Percentiles rank a stretch among this genome's conserved stretches.
phyloP scores from a whole-genome alignment of 2,797 vertebrate species.

The Melopsittacus undulatus region DNA sequence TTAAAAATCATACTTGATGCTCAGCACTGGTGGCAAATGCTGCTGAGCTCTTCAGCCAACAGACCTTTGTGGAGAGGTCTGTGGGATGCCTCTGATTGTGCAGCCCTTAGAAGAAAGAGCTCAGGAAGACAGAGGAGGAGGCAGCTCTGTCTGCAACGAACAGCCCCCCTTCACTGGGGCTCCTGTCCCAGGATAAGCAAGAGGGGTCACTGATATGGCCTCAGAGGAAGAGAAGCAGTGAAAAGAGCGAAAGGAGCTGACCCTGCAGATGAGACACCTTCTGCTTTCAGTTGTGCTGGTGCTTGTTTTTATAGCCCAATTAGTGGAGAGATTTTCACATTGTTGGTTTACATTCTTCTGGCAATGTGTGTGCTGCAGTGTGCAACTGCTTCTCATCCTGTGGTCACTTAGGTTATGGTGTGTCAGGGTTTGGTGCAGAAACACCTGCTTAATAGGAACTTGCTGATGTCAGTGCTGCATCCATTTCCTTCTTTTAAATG shows the following conservation, averaged over 20 bases:
- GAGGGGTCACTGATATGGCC: rapidly evolving
- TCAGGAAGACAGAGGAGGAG: not conserved
- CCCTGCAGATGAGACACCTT: rapidly evolving
- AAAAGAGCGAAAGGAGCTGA: not conserved
- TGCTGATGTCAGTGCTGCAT: not conserved
- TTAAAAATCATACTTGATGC: not conserved
- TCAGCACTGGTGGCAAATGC: not conserved
- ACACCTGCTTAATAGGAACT: not conserved
- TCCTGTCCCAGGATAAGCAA: rapidly evolving
- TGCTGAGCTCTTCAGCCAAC: not conserved
- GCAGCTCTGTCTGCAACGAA: rapidly evolving
- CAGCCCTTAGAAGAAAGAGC: not conserved
- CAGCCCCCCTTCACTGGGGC: rapidly evolving
- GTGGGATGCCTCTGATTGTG: rapidly evolving
- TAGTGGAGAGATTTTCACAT: not conserved
- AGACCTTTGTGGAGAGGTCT: not conserved
- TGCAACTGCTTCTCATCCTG: rapidly evolving
- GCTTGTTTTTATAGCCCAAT: not conserved
- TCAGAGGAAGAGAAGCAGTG: not conserved
- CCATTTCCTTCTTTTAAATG: not conserved
- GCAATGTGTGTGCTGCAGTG: not conserved
- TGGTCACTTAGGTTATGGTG: rapidly evolving
- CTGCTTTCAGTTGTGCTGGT: not conserved
- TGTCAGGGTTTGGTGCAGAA: not conserved
- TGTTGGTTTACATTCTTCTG: not conserved